phyloP scores from a whole-genome alignment of 2,888 invertebrate genomes.

The Eristalinus aeneus region DNA sequence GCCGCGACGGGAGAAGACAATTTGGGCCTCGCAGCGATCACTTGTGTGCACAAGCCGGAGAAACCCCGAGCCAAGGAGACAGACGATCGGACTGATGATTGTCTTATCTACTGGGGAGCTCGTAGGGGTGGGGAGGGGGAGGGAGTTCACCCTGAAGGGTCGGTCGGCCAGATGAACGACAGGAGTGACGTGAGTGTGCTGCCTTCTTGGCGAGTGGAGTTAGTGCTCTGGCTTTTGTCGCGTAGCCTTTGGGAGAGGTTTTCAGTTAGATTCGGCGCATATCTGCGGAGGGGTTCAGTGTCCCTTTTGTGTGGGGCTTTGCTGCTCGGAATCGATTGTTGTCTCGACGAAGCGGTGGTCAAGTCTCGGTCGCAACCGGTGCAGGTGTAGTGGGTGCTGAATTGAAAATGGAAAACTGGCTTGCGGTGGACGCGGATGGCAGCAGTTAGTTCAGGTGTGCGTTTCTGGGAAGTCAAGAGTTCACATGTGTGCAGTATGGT shows the following conservation, averaged over 20 bases:
- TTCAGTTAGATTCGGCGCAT: background rate
- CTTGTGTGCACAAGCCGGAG: constrained; percentile 41
- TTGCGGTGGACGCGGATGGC: background rate
- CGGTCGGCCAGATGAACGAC: constrained; percentile 19
- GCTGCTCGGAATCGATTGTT: background rate
- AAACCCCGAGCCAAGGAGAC: background rate
- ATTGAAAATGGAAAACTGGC: background rate
- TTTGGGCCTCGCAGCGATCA: constrained; percentile 58
- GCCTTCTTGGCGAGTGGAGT: constrained; percentile 39
- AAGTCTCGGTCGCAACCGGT: background rate
- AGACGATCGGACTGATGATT: constrained; percentile 39
- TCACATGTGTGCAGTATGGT: background rate
- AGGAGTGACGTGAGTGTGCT: constrained; percentile 37
- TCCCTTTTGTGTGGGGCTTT: constrained; percentile 30
- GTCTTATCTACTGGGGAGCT: background rate
- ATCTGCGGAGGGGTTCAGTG: background rate
- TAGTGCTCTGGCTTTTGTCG: constrained; percentile 49
- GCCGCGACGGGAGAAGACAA: background rate
- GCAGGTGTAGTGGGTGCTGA: background rate
- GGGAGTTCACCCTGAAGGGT: constrained; percentile 52
- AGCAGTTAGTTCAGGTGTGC: background rate
- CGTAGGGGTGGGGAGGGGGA: background rate
- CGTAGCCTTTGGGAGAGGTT: constrained; percentile 32
- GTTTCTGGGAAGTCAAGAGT: background rate
- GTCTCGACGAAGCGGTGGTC: background rate